Percentiles rank a stretch among this genome's conserved stretches.
Evolutionary conservation across 2,113 vertebrate genomes (phyloP).

Genomic region (Rhipidura dahli): DNA sequence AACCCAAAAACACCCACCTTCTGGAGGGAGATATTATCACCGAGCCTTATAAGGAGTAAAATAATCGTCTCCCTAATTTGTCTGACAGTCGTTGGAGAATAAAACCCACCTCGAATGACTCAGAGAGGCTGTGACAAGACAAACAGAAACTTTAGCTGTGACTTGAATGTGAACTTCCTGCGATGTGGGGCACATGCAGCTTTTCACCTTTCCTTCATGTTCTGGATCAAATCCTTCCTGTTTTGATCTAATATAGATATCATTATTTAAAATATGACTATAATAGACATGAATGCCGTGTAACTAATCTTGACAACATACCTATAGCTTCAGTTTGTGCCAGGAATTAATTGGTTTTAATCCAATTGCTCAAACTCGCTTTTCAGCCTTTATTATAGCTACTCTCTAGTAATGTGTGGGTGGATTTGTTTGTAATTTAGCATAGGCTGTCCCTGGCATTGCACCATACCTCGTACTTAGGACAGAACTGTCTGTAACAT

Average conservation of each 20-base stretch:
- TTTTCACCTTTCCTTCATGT: neutral
- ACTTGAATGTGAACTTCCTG: conserved; percentile 20
- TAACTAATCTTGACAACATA: conserved; percentile 33
- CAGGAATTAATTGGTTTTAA: conserved; percentile 54
- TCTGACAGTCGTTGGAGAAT: neutral
- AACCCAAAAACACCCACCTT: neutral
- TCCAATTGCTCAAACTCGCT: conserved; percentile 47
- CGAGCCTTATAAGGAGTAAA: neutral
- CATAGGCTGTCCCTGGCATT: conserved; percentile 24
- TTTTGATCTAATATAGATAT: conserved; percentile 10
- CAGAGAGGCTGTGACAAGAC: neutral
- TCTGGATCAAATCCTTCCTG: conserved; percentile 36
- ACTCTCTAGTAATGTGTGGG: conserved; percentile 61
- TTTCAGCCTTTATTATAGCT: conserved; percentile 56
- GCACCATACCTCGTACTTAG: neutral
- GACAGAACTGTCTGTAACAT: neutral
- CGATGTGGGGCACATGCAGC: neutral
- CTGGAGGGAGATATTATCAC: neutral
- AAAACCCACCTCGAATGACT: neutral
- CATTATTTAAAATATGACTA: neutral
- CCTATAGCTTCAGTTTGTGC: neutral
- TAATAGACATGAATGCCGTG: neutral
- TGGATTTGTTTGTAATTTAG: conserved; percentile 45
- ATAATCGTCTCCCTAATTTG: neutral
- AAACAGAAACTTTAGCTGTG: neutral